Base-by-base conservation (phyloP, 2,888 invertebrate species). In the Apoderus coryli region DNA sequence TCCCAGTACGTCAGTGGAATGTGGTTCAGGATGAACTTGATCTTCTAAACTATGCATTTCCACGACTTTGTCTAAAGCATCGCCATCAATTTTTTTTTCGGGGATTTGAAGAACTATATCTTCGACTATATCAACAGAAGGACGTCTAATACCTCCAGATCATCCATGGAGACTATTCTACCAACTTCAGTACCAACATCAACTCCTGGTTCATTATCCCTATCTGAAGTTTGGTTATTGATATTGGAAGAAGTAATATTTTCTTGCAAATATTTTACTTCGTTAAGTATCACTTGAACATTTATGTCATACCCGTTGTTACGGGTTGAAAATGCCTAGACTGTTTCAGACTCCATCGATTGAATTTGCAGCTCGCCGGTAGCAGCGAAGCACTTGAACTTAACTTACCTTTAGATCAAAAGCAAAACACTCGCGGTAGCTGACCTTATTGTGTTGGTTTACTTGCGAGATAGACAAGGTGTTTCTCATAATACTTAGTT, bases 201-300 rank as follows among this genome's bases (percentile, higher is more conserved):
- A 19, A 19, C 7, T 19, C 19, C n/a, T 19, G 19, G 7, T n/a
- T 19, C 19, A 19, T 19, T n/a, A 19, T 19, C 19, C 19, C 19
- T 19, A n/a, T n/a, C 19, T 19, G 19, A 19, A 19, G 19, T 19
- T 19, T 19, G 19, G 19, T 19, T 19, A 19, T 19, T 19, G n/a
- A 19, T n/a, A 19, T 19, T 19, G 19, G 19, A 19, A 6, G 19
- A 19, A 19, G 19, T 19, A 19, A 19, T 19, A n/a, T 19, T 19
- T 19, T 19, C 19, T 19, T 19, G 19, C 19, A 19, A 19, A 19
- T 19, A 19, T 27, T 27, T 14, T 27, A 27, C 15, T 27, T 27
- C 27, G 6, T 27, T 14, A n/a, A 27, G n/a, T 14, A 27, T 27
- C 7, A 27, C 15, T 9, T 27, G 6, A 6, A 15, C 27, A 27